Evolutionary conservation across 2,113 vertebrate genomes (phyloP), one percentile per base, ranked within the genome.

Genomic region (Anolis sagrei): DNA sequence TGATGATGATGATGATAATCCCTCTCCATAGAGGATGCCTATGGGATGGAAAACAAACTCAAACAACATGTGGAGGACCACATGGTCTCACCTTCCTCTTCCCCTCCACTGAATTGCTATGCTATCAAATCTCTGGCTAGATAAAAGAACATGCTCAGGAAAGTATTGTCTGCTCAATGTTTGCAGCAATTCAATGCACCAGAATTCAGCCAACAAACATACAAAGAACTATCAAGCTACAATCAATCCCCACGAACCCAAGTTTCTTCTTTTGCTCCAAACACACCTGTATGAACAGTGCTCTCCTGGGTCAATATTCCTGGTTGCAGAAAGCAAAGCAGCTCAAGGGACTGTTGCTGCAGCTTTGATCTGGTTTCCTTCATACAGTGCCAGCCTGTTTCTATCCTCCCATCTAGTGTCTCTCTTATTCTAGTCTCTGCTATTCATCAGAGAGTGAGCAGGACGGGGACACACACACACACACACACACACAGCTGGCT

Each of bases 391-490:
- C 64, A n/a, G 36, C 34, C 29, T 6, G 54, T 58, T 58, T 1
- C 16, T 36, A 19, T 49, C 70, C 39, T 44, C 21, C 7, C 13
- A 18, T 13, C 49, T 23, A 58, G 54, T 1, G 9, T 25, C 51
- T 66, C 58, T 29, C 58, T 36, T 70, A n/a, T n/a, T n/a, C n/a
- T n/a, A n/a, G n/a, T n/a, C n/a, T 39, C 77, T 51, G 29, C 70
- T 75, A 78, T 48, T 78, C 54, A 36, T 62, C 70, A 75, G 84
- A 21, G n/a, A 32, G 61, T 72, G 34, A 79, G 66, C 66, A 70
- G n/a, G 66, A 79, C 49, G 58, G n/a, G n/a, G n/a, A 44, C 39
- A 44, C 39, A 44, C 39, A 44, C 39, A 44, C 39, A 44, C 49
- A 10, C 25, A 39, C 13, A 61, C 49, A 10, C 23, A n/a, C 7